Conservation (phyloP, 2,888 invertebrate species). For the Pterobdella sp. region DNA sequence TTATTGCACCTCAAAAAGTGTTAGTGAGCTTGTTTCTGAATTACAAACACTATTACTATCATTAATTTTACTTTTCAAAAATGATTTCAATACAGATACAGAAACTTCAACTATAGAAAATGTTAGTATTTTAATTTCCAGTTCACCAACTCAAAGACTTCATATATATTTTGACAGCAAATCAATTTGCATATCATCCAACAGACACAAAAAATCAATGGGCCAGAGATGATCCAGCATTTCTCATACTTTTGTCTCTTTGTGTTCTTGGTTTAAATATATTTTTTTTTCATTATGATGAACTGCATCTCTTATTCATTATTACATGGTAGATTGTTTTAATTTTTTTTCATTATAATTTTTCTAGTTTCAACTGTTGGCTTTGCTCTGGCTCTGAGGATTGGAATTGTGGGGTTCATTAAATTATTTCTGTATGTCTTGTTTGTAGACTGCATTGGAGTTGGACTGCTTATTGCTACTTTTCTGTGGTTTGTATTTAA, state of each 20-base stretch:
- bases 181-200: slow-evolving; percentile 40
- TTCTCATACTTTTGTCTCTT: slow-evolving; percentile 77
- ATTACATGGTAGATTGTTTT: not conserved
- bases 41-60: not conserved
- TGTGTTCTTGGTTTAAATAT: slow-evolving; percentile 58
- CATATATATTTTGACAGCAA: too few relatives aligned
- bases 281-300: not conserved
- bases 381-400: slow-evolving; percentile 69
- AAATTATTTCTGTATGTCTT: slow-evolving; percentile 82
- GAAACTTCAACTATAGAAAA: slow-evolving; percentile 94
- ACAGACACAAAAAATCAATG: slow-evolving; percentile 94
- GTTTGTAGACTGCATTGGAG: slow-evolving; percentile 85
- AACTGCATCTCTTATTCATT: not conserved
- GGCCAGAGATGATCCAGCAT: slow-evolving; percentile 97
- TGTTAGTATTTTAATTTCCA: slow-evolving; percentile 60
- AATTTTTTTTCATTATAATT: slow-evolving; percentile 28
- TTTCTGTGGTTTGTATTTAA: slow-evolving; percentile 79
- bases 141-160: too few relatives aligned
- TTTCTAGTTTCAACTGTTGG: slow-evolving; percentile 78
- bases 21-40: slow-evolving; percentile 35
- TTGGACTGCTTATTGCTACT: slow-evolving; percentile 77
- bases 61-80: not conserved
- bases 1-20: slow-evolving; percentile 88
- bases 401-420: slow-evolving; percentile 60
- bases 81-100: slow-evolving; percentile 55